Evolutionary conservation across 2,797 vertebrate species (phyloP), one percentile per base, ranked within the genome.

Genomic region (Okamejei kenojei): DNA sequence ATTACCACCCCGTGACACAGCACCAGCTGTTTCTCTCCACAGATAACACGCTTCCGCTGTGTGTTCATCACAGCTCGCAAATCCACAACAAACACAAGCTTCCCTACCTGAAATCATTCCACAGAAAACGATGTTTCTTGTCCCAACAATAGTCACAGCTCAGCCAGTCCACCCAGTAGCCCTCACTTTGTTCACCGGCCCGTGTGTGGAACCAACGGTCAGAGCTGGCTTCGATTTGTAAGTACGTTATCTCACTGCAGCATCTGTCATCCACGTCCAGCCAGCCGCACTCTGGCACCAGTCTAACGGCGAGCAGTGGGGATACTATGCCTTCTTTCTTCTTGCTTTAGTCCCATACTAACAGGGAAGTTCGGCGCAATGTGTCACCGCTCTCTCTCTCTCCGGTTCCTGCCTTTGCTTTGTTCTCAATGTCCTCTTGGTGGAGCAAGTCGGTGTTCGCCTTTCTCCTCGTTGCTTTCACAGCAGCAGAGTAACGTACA

Each of bases 1-100:
- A 65, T 86, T 86, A 86, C 82, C 61, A 58, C 82, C 58, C 63
- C 58, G 32, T 63, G 82, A 86, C 58, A 86, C 29, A 65, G 82
- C 82, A 86, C 13, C 82, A 86, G 82, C 82, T 86, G 82, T 7
- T 86, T 45, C 38, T n/a, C 58, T 86, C 15, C 19, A n/a, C n/a
- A 19, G 6, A 63, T 17, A 86, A 86, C 54, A 84, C 10, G 19
- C 35, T 9, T 23, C 38, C 38, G 54, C 11, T 6, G 82, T 23
- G 26, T 65, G 58, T 54, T 54, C 45, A 54, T 54, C 45, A 54
- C 45, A 54, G 17, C 82, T 29, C 58, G 0, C 29, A 15, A 15
- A n/a, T 86, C 29, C 82, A 32, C 61, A 63, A 86, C 58, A 86
- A 86, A 86, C 80, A 82, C n/a, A 54, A 15, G 26, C 26, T 32